phyloP scores from a whole-genome alignment of 2,113 vertebrate genomes.

The Hiodon tergisus region DNA sequence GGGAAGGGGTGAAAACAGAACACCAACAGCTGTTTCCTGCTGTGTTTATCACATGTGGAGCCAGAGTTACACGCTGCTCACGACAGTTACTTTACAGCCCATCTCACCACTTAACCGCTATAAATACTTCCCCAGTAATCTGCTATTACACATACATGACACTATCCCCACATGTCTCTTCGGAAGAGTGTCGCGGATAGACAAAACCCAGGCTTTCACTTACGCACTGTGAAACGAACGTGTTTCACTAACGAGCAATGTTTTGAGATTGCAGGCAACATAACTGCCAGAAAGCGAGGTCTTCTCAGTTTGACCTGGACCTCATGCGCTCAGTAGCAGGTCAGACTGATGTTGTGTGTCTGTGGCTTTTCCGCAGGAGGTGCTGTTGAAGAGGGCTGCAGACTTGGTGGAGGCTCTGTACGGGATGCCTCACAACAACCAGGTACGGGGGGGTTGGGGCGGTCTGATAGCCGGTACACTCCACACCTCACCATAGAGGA shows the following conservation, averaged over 20 bases:
- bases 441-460: constrained; percentile 55
- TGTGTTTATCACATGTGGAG: not conserved
- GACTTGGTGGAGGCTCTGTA: constrained; percentile 88
- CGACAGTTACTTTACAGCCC: not conserved
- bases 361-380: constrained; percentile 63
- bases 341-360: constrained; percentile 15
- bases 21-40: constrained; percentile 1
- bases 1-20: not conserved
- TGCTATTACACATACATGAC: not conserved
- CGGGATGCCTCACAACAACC: constrained; percentile 83
- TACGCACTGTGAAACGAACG: not conserved
- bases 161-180: not conserved
- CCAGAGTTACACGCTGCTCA: not conserved
- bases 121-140: not conserved
- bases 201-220: not conserved
- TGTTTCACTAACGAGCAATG: not conserved
- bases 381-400: constrained; percentile 85
- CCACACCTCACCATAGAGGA: too few relatives aligned
- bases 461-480: too few relatives aligned
- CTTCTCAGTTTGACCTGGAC: too few relatives aligned
- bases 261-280: too few relatives aligned
- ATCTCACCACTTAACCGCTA: not conserved
- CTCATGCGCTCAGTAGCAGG: too few relatives aligned
- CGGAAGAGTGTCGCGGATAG: not conserved
- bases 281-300: too few relatives aligned